Base-by-base conservation (phyloP, 1,140 invertebrate species). In the Papilio dardanus region DNA sequence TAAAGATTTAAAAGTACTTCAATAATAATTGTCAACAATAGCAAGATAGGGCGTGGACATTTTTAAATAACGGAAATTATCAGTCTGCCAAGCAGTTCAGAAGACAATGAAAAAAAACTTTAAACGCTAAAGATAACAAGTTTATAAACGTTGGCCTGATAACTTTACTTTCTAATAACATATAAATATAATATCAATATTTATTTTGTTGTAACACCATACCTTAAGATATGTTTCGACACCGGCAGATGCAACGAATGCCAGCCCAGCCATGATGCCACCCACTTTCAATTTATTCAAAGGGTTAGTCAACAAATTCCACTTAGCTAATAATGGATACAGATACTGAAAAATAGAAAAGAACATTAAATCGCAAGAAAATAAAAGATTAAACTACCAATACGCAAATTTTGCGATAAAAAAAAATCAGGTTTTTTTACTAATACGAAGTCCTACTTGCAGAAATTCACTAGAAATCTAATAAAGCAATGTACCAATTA, bases 221-320 rank as follows among this genome's bases (percentile, higher is more conserved):
- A 95, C 95, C 84, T 97, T 95, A 4, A 97, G 89, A 84, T 95
- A 89, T 12, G 96, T 87, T 87, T 97, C 96, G 5, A 97, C 88
- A 68, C 95, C 71, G 31, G 94, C 96, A 16, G 96, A 96, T 33
- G 96, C 89, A 4, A 96, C 85, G 84, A 97, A 97, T 0, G 97
- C 93, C 5, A 95, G n/a, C 16, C 94, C 94, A 24, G 95, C 95
- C 14, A 97, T 83, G 19, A 96, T 80, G 68, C 96, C 96, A 31
- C 97, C 97, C 5, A 94, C 92, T 30, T 93, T 95, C 4, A 97
- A 93, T 76, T 95, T 93, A 58, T 94, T 88, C 74, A 95, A 88
- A 75, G 95, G 90, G 74, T 90, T 92, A 66, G 84, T 94, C 2
- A 96, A 92, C n/a, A 95, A 83, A 67, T 92, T 89, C 30, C 91